phyloP scores from a whole-genome alignment of 30 jellyfish, hydroid and myxozoan species.

The Turritopsis dohrnii region DNA sequence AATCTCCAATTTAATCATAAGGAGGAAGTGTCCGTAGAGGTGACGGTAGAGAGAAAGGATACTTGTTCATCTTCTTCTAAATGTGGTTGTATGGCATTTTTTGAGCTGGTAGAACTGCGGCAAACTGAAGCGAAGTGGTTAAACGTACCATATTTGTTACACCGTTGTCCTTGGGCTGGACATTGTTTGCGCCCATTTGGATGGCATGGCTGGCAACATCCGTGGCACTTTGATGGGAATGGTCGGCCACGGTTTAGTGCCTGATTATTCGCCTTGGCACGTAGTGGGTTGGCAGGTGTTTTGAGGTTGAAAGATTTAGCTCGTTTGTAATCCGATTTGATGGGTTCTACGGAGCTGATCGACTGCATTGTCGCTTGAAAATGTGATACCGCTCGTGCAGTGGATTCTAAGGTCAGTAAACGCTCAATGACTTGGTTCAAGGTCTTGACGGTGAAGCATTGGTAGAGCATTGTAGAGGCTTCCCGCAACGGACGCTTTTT shows the following conservation, averaged over 20 bases:
- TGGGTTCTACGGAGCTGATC: not conserved
- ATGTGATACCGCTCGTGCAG: constrained; percentile 19
- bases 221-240: not conserved
- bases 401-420: constrained; percentile 13
- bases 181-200: not conserved
- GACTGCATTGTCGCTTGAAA: not conserved
- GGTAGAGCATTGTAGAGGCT: too few relatives aligned
- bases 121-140: not conserved
- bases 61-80: not conserved
- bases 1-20: not conserved
- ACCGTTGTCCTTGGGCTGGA: not conserved
- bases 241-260: too few relatives aligned
- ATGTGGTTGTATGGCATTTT: not conserved
- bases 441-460: too few relatives aligned
- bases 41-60: not conserved
- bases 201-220: not conserved
- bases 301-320: not conserved
- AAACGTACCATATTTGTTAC: not conserved
- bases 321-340: constrained; percentile 4
- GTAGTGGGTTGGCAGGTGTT: not conserved
- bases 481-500: too few relatives aligned
- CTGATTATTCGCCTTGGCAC: not conserved
- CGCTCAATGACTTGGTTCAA: not conserved
- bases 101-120: not conserved
- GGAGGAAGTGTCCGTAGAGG: not conserved